Evolutionary conservation across 2,797 vertebrate species (phyloP).

Genomic region (Parauchenoglanis ngamensis): DNA sequence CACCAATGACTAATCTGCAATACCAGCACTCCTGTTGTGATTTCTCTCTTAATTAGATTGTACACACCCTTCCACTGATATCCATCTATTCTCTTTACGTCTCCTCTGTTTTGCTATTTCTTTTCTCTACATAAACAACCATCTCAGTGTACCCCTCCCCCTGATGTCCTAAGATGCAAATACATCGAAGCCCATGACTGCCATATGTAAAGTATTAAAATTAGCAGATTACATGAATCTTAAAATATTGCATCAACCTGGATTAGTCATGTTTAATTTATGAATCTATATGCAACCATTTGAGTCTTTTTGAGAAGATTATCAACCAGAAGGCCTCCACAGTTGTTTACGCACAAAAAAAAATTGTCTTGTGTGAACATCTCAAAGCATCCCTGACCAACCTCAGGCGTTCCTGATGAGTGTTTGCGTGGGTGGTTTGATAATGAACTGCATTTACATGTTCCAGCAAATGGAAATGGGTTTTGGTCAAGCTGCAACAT

Average conservation of each 20-base stretch:
- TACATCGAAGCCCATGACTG: neutral
- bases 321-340: neutral
- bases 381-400: neutral
- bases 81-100: neutral
- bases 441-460: neutral
- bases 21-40: neutral
- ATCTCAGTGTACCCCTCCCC: neutral
- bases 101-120: neutral
- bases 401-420: neutral
- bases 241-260: neutral
- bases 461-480: neutral
- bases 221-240: neutral
- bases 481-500: neutral
- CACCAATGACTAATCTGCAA: neutral
- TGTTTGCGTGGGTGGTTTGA: constrained; percentile 5
- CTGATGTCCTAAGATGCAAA: neutral
- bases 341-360: neutral
- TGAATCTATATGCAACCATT: neutral
- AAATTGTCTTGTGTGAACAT: constrained; percentile 10
- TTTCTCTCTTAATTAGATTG: neutral
- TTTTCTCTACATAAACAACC: neutral
- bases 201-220: neutral
- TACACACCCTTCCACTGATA: neutral
- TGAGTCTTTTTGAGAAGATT: neutral
- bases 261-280: neutral